Evolutionary conservation across 2,797 vertebrate species (phyloP), one percentile per base, ranked within the genome.

Genomic region (Columba guinea): DNA sequence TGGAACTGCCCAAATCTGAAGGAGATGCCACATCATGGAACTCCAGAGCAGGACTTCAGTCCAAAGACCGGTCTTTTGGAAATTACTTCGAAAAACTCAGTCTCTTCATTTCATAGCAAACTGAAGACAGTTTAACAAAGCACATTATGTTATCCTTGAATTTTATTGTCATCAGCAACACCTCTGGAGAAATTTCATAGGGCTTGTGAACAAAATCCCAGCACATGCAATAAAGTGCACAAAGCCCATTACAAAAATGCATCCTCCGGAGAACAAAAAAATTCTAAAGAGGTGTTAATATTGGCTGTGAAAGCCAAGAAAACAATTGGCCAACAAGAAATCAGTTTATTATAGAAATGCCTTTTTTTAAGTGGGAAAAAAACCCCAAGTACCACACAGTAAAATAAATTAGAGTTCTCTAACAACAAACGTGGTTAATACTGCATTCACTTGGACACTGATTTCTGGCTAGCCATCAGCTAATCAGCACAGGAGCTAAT

Each of bases 21-120:
- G 21, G 30, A 67, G 34, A 8, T 27, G 26, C 5, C 34, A 11
- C 5, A 2, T 2, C 0, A 0, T 8, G 30, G 9, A 32, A 32
- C 46, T 23, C 37, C 20, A 6, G 28, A 15, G 52, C 28, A 34
- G n/a, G 14, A 34, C 11, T 39, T 46, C 2, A n/a, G 23, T 28
- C 51, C 19, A 7, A 24, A 51, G 11, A 16, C 14, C 15, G 7
- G 6, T 13, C 11, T 34, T 64, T 30, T 10, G 15, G 58, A 44
- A 71, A 13, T 44, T 9, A 49, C 21, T 60, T 69, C 24, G 16
- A 32, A 49, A 70, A 49, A 32, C 5, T 32, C 30, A 13, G 20
- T 30, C 56, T 63, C 24, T 59, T 59, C 7, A 6, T 49, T 55
- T 53, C 19, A 12, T 10, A 58, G 34, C 23, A 37, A 44, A 34